Evolutionary conservation across 2,113 vertebrate species (phyloP), one percentile per base, ranked within the genome.

Genomic region (Protomyctophum bolini): DNA sequence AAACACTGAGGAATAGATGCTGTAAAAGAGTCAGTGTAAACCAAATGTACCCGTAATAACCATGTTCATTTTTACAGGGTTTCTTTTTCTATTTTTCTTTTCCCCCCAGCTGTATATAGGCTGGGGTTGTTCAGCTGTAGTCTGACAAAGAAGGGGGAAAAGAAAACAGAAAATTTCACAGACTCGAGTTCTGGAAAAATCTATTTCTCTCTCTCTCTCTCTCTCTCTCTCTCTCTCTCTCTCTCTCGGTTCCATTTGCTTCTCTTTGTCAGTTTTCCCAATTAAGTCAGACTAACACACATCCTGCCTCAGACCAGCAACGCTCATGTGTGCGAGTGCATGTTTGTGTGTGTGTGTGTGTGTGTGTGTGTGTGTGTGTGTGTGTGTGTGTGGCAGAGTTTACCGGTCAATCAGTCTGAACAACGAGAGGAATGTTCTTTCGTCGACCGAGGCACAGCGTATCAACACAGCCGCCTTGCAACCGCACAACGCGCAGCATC

Each of bases 11-110:
- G 47, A 59, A 58, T 10, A 29, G 15, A 63, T 54, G 48, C 46
- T 51, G 12, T 21, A 55, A 66, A 86, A 73, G 78, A 83, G 33
- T 29, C 65, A 46, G 55, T 2, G 33, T 33, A 33, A 33, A 33
- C 33, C 33, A n/a, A n/a, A n/a, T 33, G 2, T 33, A 33, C 33
- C 33, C 33, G 33, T 33, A 33, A 33, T 33, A 33, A 33, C 33
- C 33, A 33, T 2, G 33, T 33, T 33, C 33, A 33, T 33, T 33
- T 33, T 33, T 33, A 2, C 4, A 33, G n/a, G n/a, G n/a, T n/a
- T n/a, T n/a, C n/a, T n/a, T n/a, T n/a, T n/a, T n/a, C n/a, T n/a
- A n/a, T n/a, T n/a, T n/a, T n/a, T n/a, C n/a, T n/a, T n/a, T n/a
- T n/a, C n/a, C n/a, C n/a, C n/a, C n/a, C n/a, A n/a, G n/a, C 54